Conservation (phyloP, 1,140 invertebrate species). For the Eumeta japonica region DNA sequence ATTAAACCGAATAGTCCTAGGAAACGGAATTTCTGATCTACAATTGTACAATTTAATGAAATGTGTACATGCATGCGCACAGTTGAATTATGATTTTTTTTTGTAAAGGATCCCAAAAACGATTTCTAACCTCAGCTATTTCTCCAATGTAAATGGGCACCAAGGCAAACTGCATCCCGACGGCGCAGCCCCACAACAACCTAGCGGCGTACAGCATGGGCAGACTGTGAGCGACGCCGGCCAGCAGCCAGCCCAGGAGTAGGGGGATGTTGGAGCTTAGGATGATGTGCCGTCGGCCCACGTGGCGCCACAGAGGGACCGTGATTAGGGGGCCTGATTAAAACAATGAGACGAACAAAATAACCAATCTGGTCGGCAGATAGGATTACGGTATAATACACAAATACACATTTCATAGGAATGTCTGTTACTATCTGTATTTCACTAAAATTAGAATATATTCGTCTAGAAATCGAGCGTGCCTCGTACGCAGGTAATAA, state of each 20-base stretch:
- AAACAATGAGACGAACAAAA: no score
- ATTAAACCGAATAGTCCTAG: no score
- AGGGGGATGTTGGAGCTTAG: constrained; percentile 70
- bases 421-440: neutral
- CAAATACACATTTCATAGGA: constrained; percentile 1
- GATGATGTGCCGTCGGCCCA: constrained; percentile 73
- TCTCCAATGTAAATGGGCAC: constrained; percentile 84
- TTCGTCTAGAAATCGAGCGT: no score
- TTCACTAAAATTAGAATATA: no score
- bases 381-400: neutral
- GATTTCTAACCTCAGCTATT: constrained; percentile 68
- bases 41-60: no score
- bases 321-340: constrained; percentile 61
- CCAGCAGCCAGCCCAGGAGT: constrained; percentile 70
- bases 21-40: no score
- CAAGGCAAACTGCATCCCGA: constrained; percentile 73
- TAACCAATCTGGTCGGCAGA: neutral
- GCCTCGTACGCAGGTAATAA: no score
- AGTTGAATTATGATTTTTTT: neutral
- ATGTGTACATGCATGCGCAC: no score
- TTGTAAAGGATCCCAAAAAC: constrained; percentile 1
- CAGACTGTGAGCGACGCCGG: constrained; percentile 60
- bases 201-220: constrained; percentile 63
- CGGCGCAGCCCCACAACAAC: constrained; percentile 68
- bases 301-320: constrained; percentile 66